Conservation (phyloP, 2,113 vertebrate genomes). For the Takifugu flavidus region DNA sequence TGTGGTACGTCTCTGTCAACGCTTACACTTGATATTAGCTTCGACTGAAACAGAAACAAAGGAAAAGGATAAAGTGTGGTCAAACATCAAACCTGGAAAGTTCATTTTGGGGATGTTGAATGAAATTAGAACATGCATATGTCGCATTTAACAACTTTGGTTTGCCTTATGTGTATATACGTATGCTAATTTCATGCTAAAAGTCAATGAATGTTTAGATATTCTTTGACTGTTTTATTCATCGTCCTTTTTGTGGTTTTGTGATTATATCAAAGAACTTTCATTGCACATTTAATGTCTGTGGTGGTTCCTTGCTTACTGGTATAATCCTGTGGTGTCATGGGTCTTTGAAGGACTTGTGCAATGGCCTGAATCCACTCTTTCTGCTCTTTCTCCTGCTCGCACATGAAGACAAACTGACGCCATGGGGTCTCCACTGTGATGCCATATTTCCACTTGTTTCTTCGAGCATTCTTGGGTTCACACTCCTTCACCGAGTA, state of each 20-base stretch:
- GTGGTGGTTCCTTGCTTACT: conserved; percentile 60
- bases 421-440: conserved; percentile 78
- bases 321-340: conserved; percentile 74
- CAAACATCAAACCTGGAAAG: not conserved
- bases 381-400: conserved; percentile 81
- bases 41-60: conserved; percentile 63
- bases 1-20: conserved; percentile 27
- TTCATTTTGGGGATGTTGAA: too few species aligned
- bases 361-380: conserved; percentile 85
- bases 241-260: not conserved
- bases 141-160: too few species aligned
- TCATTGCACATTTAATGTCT: not conserved
- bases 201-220: too few species aligned
- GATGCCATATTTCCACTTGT: conserved; percentile 82
- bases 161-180: too few species aligned
- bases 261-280: not conserved
- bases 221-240: not conserved
- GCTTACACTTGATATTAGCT: conserved; percentile 59
- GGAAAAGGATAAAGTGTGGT: conserved; percentile 3
- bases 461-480: conserved; percentile 73
- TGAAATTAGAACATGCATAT: too few species aligned
- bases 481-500: conserved; percentile 77
- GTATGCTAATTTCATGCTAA: too few species aligned
- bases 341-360: conserved; percentile 74
- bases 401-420: conserved; percentile 85